These are phyloP conservation scores for Siniperca chuatsi DNA, from an alignment of 2,113 vertebrate species.

Conservation along the genomic window DNA sequence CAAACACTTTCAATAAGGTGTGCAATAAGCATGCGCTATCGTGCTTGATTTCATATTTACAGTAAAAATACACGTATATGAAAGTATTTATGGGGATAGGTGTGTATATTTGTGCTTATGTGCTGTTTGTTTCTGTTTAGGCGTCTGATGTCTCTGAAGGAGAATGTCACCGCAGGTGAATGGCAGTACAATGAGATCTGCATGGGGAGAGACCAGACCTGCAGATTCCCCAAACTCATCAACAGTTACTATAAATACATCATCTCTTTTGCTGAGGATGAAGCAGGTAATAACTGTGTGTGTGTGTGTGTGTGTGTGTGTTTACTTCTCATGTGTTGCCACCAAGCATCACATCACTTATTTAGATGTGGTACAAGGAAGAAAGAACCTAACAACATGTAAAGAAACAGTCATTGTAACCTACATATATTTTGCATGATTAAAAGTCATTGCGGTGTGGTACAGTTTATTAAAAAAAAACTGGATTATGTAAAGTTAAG, in stretches of 20 bases:
- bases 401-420: background rate
- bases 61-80: background rate
- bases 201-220: constrained; percentile 85
- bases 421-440: background rate
- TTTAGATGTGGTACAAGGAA: background rate
- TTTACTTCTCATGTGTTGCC: background rate
- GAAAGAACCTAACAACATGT: background rate
- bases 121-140: constrained; percentile 64
- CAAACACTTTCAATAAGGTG: background rate
- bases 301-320: constrained; percentile 5
- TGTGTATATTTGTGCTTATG: constrained; percentile 9
- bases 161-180: constrained; percentile 74
- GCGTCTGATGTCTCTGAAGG: constrained; percentile 87
- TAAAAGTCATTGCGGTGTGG: background rate
- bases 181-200: constrained; percentile 88
- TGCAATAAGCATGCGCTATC: background rate
- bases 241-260: constrained; percentile 88
- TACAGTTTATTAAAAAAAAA: background rate
- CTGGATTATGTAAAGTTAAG: background rate
- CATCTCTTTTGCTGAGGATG: constrained; percentile 89
- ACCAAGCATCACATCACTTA: background rate
- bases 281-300: constrained; percentile 83
- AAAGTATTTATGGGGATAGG: background rate
- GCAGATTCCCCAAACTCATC: constrained; percentile 87
- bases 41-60: background rate